These are phyloP conservation scores for Calypte anna DNA, from an alignment of 2,113 vertebrate species.

Conservation along the genomic window DNA sequence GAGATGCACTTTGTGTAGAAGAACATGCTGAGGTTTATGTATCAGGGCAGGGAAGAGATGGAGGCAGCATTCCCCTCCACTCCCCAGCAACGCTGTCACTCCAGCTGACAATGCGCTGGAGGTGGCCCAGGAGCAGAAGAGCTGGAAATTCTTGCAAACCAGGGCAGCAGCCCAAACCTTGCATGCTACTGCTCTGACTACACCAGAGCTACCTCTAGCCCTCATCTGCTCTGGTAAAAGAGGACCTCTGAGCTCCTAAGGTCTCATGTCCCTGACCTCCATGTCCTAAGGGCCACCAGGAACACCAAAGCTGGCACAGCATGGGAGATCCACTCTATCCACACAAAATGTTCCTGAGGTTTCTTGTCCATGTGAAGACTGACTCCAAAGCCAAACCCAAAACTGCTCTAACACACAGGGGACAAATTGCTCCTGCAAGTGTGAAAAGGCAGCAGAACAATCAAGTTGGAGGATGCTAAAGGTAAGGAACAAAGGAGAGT, in stretches of 20 bases:
- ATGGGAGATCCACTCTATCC: not conserved
- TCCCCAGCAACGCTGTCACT: not conserved
- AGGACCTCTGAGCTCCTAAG: not conserved
- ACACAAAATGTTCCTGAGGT: not conserved
- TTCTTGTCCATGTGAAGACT: not conserved
- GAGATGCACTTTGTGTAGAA: not conserved
- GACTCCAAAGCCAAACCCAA: not conserved
- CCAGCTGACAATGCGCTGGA: fast-evolving
- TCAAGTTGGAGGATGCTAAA: not conserved
- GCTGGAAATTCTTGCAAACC: not conserved
- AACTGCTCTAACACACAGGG: not conserved
- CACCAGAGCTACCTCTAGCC: not conserved
- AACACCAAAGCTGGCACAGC: not conserved
- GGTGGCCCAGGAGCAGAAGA: not conserved
- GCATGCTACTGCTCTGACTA: not conserved
- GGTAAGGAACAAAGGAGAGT: not conserved
- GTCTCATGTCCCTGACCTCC: fast-evolving
- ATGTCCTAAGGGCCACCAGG: not conserved
- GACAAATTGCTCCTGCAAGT: not conserved
- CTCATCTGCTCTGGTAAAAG: not conserved
- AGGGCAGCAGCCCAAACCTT: not conserved
- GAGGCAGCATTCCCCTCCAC: not conserved
- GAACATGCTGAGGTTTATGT: not conserved
- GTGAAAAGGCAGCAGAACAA: not conserved
- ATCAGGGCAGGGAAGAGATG: not conserved